Conservation (phyloP, 2,113 vertebrate species). For the Numenius arquata region DNA sequence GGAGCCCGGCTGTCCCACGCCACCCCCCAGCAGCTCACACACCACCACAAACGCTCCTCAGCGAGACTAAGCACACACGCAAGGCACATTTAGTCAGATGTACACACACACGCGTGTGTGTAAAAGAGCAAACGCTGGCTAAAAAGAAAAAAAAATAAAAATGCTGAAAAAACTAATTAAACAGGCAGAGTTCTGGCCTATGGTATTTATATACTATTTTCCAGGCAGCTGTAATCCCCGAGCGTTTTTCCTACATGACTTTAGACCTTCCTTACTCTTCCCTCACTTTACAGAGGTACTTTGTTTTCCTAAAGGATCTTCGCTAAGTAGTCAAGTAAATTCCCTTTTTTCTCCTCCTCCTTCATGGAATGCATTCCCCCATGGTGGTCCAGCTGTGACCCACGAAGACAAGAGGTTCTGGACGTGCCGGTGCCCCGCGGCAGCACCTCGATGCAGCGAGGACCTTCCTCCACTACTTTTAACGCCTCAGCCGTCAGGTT, state of each 20-base stretch:
- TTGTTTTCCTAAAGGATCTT: neutral
- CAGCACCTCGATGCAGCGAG: neutral
- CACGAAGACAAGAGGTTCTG: neutral
- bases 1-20: neutral
- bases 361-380: neutral
- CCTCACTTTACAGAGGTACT: neutral
- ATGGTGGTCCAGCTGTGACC: rapidly evolving
- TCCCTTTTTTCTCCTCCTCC: neutral
- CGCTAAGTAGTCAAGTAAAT: slow-evolving; percentile 2
- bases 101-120: neutral
- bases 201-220: slow-evolving; percentile 12
- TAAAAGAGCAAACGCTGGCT: slow-evolving; percentile 68
- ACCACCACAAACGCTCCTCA: neutral
- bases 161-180: slow-evolving; percentile 29
- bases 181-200: slow-evolving; percentile 60
- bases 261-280: neutral
- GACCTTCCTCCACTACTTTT: neutral
- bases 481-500: neutral
- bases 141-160: neutral
- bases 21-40: neutral
- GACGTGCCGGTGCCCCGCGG: rapidly evolving
- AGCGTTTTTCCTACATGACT: neutral
- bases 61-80: slow-evolving; percentile 52
- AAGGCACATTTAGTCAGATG: slow-evolving; percentile 72
- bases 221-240: slow-evolving; percentile 45